These are phyloP conservation scores for Notospermus geniculatus DNA, from an alignment of 1,140 invertebrate species.

Conservation along the genomic window DNA sequence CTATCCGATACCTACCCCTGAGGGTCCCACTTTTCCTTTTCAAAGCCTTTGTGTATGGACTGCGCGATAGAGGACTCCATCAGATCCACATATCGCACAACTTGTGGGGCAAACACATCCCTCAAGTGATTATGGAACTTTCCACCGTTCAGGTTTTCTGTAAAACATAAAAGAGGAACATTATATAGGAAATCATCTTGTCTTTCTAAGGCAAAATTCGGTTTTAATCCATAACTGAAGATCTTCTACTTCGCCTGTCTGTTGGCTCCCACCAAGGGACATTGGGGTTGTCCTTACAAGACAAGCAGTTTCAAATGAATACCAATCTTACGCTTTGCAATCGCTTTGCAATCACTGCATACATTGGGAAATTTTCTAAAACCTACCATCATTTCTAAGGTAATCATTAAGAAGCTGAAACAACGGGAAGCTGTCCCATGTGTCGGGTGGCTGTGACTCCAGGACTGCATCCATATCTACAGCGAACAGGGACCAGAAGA, in stretches of 20 bases:
- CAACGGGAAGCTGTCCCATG: constrained; percentile 98
- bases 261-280: too few species aligned
- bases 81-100: constrained; percentile 96
- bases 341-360: too few species aligned
- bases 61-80: constrained; percentile 99
- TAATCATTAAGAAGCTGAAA: constrained; percentile 99
- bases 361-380: neutral
- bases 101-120: constrained; percentile 95
- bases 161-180: too few species aligned
- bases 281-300: too few species aligned
- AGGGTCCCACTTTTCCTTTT: constrained; percentile 97
- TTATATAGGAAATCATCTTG: too few species aligned
- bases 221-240: too few species aligned
- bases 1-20: constrained; percentile 89
- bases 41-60: constrained; percentile 97
- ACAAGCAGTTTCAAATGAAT: too few species aligned
- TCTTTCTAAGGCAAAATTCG: too few species aligned
- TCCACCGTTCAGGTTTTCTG: constrained; percentile 95
- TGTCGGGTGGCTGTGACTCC: constrained; percentile 87
- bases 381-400: constrained; percentile 87
- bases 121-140: constrained; percentile 95
- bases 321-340: too few species aligned
- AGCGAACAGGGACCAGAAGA: constrained; percentile 99
- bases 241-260: too few species aligned
- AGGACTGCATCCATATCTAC: constrained; percentile 99